Base-by-base conservation (phyloP, 92 coral and sea anemone genomes). In the Phenganax subtilis region DNA sequence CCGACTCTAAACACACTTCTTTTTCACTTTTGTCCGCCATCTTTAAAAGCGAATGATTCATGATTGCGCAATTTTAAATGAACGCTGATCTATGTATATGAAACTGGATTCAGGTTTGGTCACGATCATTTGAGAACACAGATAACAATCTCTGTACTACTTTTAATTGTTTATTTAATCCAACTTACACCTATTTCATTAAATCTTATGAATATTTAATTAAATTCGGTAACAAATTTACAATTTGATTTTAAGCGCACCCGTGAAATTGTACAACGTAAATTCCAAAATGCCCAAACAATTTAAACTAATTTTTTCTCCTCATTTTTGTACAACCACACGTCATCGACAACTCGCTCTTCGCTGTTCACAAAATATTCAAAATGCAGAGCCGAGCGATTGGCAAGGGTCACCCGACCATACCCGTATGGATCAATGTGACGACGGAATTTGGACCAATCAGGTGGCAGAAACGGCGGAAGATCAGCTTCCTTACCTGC, bases 391-490 rank as follows among this genome's bases (percentile, higher is more conserved):
- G 96, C 90, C 44, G 92, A 82, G 62, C 92, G 84, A 55, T 89
- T 91, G 52, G 89, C 96, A 51, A 87, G 86, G 54, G 92, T 89
- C 3, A 86, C 96, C 31, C 96, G 86, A 14, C 96, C 96, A 73
- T 91, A 91, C n/a, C 96, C 96, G 80, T 87, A 91, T 76, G 90
- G 92, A 84, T 85, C 80, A 63, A 76, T 85, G 30, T 79, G 73
- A 29, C 83, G 83, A 63, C 85, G 92, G 80, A 79, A 89, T 62
- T 60, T 68, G 6, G 96, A 91, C 92, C 96, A 91, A 31, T 71
- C 53, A 14, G 86, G 71, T 25, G 76, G 65, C 9, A 91, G 88
- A 88, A 80, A 91, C 0, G 92, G 90, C 1, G 71, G 82, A 57
- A 77, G 56, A 44, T 82, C 85, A 10, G 85, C 87, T 20, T 85